Evolutionary conservation across 2,888 invertebrate species (phyloP).

Genomic region (Drepanosiphum platanoidis): DNA sequence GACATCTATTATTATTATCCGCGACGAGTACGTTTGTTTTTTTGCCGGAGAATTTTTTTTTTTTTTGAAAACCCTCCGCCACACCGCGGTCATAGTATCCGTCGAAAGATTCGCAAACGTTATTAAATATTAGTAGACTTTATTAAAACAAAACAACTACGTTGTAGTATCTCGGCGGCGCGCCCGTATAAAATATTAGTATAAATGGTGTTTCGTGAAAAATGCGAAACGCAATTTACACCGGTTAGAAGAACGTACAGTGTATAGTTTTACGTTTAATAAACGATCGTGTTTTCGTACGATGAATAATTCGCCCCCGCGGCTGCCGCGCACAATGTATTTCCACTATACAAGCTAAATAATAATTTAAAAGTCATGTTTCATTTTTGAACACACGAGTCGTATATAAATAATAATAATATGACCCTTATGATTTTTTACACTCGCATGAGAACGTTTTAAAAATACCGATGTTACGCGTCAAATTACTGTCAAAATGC

Average conservation of each 20-base stretch:
- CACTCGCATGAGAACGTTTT: slow-evolving; percentile 13
- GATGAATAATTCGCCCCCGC: not conserved
- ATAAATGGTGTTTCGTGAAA: too few relatives aligned
- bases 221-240: too few relatives aligned
- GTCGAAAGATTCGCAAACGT: too few relatives aligned
- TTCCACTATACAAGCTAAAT: not conserved
- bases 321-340: not conserved
- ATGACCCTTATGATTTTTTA: slow-evolving; percentile 1
- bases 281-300: not conserved
- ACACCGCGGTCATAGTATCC: too few relatives aligned
- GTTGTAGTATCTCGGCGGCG: too few relatives aligned
- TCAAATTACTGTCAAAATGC: slow-evolving; percentile 48
- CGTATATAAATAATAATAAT: slow-evolving; percentile 17
- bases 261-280: not conserved
- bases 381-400: slow-evolving; percentile 12
- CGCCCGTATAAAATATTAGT: too few relatives aligned
- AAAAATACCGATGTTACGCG: slow-evolving; percentile 12
- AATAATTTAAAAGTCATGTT: slow-evolving; percentile 13
- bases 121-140: too few relatives aligned
- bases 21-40: too few relatives aligned
- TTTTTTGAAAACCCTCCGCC: too few relatives aligned
- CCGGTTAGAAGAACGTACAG: not conserved
- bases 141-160: too few relatives aligned
- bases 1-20: too few relatives aligned
- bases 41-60: too few relatives aligned